Evolutionary conservation across 2,797 vertebrate genomes (phyloP).

Genomic region (Prunella strophiata): DNA sequence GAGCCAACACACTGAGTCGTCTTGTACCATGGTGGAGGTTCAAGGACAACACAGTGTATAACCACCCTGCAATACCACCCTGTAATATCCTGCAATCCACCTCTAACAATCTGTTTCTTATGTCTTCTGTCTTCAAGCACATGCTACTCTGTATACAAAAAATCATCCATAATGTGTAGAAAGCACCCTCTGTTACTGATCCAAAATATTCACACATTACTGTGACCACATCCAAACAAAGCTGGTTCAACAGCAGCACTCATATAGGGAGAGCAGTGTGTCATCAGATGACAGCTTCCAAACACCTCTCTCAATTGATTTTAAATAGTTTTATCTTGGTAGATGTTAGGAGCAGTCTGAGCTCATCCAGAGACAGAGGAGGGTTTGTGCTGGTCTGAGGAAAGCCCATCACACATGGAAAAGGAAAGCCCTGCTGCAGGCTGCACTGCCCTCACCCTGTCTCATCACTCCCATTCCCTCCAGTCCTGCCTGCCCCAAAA

Average conservation of each 20-base stretch:
- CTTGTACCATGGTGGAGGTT: not conserved
- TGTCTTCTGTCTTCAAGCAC: not conserved
- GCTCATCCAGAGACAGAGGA: not conserved
- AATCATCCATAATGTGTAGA: not conserved
- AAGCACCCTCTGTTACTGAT: not conserved
- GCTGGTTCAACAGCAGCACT: not conserved
- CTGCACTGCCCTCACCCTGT: not conserved
- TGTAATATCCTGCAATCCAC: not conserved
- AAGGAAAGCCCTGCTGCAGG: not conserved
- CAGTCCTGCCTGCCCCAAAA: not conserved
- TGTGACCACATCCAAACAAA: not conserved
- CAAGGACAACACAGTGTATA: not conserved
- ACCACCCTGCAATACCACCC: not conserved
- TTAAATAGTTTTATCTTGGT: not conserved
- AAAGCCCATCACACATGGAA: not conserved
- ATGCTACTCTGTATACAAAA: not conserved
- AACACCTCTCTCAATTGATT: not conserved
- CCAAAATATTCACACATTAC: not conserved
- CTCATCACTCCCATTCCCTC: not conserved
- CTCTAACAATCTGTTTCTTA: not conserved
- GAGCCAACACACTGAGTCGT: not conserved
- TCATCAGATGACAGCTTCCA: not conserved
- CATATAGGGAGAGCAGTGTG: not conserved
- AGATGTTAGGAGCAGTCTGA: not conserved
- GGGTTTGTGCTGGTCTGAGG: not conserved